Evolutionary conservation across 2,888 invertebrate genomes (phyloP).

Genomic region (Ceraclea dissimilis): DNA sequence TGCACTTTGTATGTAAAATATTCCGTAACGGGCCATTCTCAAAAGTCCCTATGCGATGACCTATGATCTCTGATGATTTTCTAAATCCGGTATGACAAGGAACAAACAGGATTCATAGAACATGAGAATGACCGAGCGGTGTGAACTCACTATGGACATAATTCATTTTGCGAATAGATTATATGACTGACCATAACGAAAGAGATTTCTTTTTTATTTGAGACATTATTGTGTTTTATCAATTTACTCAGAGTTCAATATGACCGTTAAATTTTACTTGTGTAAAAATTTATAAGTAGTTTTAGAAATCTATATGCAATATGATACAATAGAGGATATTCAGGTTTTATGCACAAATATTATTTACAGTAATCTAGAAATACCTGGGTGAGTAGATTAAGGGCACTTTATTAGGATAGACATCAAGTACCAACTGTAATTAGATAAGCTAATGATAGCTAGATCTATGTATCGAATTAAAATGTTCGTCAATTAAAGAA

Average conservation of each 20-base stretch:
- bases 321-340: too few relatives aligned
- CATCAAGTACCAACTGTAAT: too few relatives aligned
- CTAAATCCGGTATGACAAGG: slow-evolving; percentile 24
- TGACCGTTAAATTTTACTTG: slow-evolving; percentile 8
- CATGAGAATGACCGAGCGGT: slow-evolving; percentile 18
- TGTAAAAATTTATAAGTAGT: background rate
- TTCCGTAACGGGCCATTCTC: background rate
- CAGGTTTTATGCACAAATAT: too few relatives aligned
- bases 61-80: slow-evolving; percentile 36
- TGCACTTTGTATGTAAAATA: background rate
- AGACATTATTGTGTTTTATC: slow-evolving; percentile 5
- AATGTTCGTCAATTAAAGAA: too few relatives aligned
- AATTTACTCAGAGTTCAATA: background rate
- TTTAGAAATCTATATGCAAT: too few relatives aligned
- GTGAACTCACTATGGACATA: slow-evolving; percentile 23
- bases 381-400: too few relatives aligned
- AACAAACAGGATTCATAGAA: slow-evolving; percentile 21
- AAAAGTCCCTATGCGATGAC: slow-evolving; percentile 28
- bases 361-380: too few relatives aligned
- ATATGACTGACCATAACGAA: slow-evolving; percentile 15
- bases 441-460: too few relatives aligned
- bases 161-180: slow-evolving; percentile 24
- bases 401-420: too few relatives aligned
- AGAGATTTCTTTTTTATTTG: slow-evolving; percentile 9
- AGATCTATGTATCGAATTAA: too few relatives aligned